Evolutionary conservation across 2,113 vertebrate genomes (phyloP), one percentile per base, ranked within the genome.

Genomic region (Prolemur simus): DNA sequence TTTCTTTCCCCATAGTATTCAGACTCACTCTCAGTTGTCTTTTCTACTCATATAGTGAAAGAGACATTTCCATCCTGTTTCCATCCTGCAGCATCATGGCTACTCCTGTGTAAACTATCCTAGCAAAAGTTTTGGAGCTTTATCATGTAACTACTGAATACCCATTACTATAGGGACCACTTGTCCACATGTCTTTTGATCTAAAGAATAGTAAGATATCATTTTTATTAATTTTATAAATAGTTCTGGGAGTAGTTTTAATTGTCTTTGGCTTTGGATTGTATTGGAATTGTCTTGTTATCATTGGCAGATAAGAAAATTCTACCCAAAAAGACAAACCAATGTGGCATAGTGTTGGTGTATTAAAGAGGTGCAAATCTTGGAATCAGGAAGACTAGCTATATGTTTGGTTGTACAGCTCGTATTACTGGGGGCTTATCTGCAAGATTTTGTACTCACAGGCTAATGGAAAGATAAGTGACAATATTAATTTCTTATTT

Each of bases 401-500:
- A 0, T 66, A 68, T 66, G 58, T 95, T 49, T n/a, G 25, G 5
- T 47, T 68, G 1, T 20, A 8, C 60, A 34, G 56, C 52, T 85
- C 29, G 4, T 94, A 95, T 94, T 82, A 49, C 60, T 39, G 9
- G 52, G 20, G 7, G 27, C 6, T 60, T 77, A 37, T 23, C 54
- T 4, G 45, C 15, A 87, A 94, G 45, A 8, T 39, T 77, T 94
- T 74, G 4, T 4, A 69, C 42, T 89, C 73, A 74, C 2, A 14
- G 34, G 14, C 54, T 91, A 68, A 87, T 9, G n/a, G 80, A 89
- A 91, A 71, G 56, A 85, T n/a, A 92, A 69, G 29, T 29, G 58
- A 64, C 7, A 81, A 64, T 71, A 84, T 94, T 83, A 81, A 89
- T 89, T 56, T 66, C 74, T 82, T 87, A 81, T 87, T 96, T 97